A percentile compares a stretch with the other conserved stretches of the same genome.
Evolutionary conservation across 2,797 vertebrate species (phyloP).

Genomic region (Microcaecilia unicolor): DNA sequence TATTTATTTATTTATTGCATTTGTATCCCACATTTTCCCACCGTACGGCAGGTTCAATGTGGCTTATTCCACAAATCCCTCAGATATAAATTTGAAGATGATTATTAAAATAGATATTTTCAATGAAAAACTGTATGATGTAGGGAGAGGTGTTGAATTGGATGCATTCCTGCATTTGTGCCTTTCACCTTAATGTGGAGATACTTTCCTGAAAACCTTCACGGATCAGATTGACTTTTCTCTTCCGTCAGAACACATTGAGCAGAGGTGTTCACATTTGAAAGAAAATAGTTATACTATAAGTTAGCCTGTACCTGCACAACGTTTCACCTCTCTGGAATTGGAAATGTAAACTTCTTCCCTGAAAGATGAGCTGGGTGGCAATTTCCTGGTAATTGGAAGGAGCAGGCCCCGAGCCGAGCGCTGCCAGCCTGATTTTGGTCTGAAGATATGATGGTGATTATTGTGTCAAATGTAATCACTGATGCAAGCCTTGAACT

Average conservation of each 20-base stretch:
- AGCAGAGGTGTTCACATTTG: slow-evolving; percentile 3
- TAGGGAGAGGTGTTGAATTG: no score
- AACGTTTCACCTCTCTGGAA: slow-evolving; percentile 21
- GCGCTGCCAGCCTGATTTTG: slow-evolving; percentile 46
- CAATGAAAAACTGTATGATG: no score
- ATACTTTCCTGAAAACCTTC: slow-evolving; percentile 5
- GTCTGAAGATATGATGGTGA: slow-evolving; percentile 45
- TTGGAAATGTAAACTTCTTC: slow-evolving; percentile 35
- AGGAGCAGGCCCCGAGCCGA: slow-evolving; percentile 43
- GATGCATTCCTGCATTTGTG: no score
- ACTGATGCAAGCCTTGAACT: slow-evolving; percentile 35
- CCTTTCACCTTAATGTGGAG: no score
- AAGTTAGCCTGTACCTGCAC: no score
- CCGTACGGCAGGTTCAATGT: no score
- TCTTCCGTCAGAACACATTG: slow-evolving; percentile 15
- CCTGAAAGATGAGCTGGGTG: slow-evolving; percentile 29
- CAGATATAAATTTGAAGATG: no score
- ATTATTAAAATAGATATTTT: no score
- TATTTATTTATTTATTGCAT: no score
- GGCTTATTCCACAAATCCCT: no score
- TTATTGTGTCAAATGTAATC: slow-evolving; percentile 57
- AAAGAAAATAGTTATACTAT: slow-evolving; percentile 24
- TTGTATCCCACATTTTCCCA: no score
- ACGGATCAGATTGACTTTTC: neutral
- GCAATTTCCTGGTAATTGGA: slow-evolving; percentile 51